These are phyloP conservation scores for Drosophila neonasuta DNA, from an alignment of 2,888 invertebrate species.

Conservation along the genomic window DNA sequence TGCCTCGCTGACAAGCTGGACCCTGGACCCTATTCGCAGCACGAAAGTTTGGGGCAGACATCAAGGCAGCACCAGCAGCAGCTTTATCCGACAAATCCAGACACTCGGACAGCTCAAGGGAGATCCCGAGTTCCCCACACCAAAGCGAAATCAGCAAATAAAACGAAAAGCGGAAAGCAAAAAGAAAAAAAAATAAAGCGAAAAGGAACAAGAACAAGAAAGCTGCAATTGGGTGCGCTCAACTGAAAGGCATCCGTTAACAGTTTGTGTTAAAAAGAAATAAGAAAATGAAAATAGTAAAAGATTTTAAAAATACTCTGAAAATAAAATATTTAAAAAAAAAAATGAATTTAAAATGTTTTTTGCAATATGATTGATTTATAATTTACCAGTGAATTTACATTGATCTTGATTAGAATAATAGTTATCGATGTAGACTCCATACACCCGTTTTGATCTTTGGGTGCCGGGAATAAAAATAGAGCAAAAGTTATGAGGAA, in stretches of 20 bases:
- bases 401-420: too few species aligned
- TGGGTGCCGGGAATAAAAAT: constrained; percentile 39
- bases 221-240: background rate
- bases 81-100: constrained; percentile 53
- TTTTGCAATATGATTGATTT: too few species aligned
- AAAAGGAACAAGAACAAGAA: background rate
- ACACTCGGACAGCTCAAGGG: constrained; percentile 63
- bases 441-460: background rate
- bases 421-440: too few species aligned
- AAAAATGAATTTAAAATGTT: too few species aligned
- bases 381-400: too few species aligned
- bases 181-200: constrained; percentile 1
- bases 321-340: too few species aligned
- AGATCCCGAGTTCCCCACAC: constrained; percentile 55
- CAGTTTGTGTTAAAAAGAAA: background rate
- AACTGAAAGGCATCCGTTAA: background rate
- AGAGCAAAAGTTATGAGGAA: constrained; percentile 76
- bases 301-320: too few species aligned
- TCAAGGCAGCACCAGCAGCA: constrained; percentile 53
- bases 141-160: constrained; percentile 19
- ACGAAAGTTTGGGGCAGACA: constrained; percentile 36
- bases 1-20: constrained; percentile 56
- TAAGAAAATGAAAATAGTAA: too few species aligned
- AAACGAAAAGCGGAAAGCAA: constrained; percentile 20
- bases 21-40: constrained; percentile 15